phyloP scores from a whole-genome alignment of 2,888 invertebrate species.

The Lissonota sp. region DNA sequence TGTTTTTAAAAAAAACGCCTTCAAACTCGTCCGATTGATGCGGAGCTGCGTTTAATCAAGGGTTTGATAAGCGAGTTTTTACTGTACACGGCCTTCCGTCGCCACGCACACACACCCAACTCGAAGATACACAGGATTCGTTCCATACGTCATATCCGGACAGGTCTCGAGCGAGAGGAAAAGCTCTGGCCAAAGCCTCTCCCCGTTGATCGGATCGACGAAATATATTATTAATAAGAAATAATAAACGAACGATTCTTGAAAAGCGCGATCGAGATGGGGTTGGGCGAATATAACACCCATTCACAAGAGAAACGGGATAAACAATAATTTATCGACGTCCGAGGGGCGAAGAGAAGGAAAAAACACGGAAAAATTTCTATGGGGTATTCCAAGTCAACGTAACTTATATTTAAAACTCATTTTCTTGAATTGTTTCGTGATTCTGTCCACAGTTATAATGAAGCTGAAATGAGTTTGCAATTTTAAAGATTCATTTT shows the following conservation, averaged over 20 bases:
- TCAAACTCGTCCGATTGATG: background rate
- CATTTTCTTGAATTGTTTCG: no score
- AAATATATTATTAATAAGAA: slow-evolving; percentile 67
- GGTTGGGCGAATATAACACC: background rate
- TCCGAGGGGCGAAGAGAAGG: slow-evolving; percentile 26
- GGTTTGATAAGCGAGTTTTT: background rate
- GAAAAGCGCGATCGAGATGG: slow-evolving; percentile 16
- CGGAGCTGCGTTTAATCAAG: slow-evolving; percentile 7
- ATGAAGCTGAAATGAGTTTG: no score
- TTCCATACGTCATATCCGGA: slow-evolving; percentile 49
- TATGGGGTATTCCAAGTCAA: no score
- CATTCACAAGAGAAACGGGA: slow-evolving; percentile 32
- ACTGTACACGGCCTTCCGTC: slow-evolving; percentile 32
- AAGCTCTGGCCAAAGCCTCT: slow-evolving; percentile 5
- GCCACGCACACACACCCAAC: background rate
- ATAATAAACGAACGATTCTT: slow-evolving; percentile 56
- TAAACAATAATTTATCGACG: slow-evolving; percentile 66
- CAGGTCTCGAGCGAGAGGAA: slow-evolving; percentile 25
- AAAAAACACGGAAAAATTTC: slow-evolving; percentile 12
- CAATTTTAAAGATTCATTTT: no score
- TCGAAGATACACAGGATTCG: background rate
- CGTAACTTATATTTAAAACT: no score
- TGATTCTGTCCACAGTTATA: no score
- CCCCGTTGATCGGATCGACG: slow-evolving; percentile 48
- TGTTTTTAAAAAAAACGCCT: background rate